Percentiles rank a stretch among this genome's conserved stretches.
Conservation (phyloP, 1,140 invertebrate genomes). For the Zaprionus vittiger region DNA sequence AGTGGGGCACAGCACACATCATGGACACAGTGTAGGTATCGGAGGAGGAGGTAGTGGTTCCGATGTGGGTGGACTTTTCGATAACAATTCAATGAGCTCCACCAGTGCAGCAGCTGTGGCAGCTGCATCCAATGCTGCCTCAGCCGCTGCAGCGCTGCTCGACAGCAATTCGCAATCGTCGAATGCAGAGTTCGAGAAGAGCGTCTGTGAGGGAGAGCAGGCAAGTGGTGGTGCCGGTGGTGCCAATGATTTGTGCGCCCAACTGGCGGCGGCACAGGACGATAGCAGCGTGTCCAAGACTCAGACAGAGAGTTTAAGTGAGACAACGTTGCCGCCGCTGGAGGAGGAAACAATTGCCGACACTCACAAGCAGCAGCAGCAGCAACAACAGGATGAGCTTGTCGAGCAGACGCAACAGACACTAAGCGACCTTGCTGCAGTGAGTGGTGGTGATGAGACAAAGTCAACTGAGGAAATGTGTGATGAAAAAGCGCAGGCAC, state of each 20-base stretch:
- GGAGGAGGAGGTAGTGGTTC: conserved; percentile 13
- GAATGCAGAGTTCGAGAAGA: conserved; percentile 71
- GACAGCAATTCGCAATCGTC: conserved; percentile 81
- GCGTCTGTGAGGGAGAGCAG: conserved; percentile 25
- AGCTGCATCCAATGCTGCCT: conserved; percentile 65
- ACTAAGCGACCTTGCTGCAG: conserved; percentile 34
- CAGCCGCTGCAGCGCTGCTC: conserved; percentile 70
- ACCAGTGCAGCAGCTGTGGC: conserved; percentile 66
- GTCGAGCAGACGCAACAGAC: conserved; percentile 60
- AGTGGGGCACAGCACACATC: conserved; percentile 40
- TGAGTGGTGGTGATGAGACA: conserved; percentile 43
- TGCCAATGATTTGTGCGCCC: conserved; percentile 33
- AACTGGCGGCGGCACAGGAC: conserved; percentile 51
- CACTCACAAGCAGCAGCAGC: conserved; percentile 28
- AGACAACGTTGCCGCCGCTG: conserved; percentile 37
- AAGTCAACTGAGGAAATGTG: conserved; percentile 53
- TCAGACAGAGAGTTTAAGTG: conserved; percentile 40
- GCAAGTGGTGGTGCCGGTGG: background rate
- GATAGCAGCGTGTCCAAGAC: conserved; percentile 63
- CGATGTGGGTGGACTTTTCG: conserved; percentile 71
- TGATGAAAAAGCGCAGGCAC: conserved; percentile 51
- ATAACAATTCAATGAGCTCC: conserved; percentile 83
- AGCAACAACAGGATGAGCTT: conserved; percentile 49
- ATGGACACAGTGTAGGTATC: conserved; percentile 30
- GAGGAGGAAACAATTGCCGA: conserved; percentile 31